These are phyloP conservation scores for Hirudinaria manillensis DNA, from an alignment of 2,888 invertebrate genomes.

Conservation along the genomic window DNA sequence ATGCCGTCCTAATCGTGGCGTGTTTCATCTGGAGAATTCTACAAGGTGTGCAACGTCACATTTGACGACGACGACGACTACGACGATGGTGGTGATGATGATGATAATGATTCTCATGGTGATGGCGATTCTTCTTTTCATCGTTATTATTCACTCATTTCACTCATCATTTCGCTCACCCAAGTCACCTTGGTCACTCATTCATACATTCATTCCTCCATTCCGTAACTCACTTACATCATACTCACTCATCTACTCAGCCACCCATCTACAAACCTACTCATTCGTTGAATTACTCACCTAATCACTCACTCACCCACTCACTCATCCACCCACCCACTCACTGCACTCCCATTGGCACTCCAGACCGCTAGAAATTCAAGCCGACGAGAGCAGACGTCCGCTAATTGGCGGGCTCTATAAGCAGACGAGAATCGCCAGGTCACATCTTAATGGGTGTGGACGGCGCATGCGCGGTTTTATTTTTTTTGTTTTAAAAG, in stretches of 20 bases:
- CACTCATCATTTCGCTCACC: neutral
- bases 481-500: constrained; percentile 14
- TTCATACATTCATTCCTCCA: too few species aligned
- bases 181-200: neutral
- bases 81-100: neutral
- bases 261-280: neutral
- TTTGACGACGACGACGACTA: neutral
- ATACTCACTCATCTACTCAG: too few species aligned
- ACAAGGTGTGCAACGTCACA: neutral
- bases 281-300: neutral
- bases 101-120: neutral
- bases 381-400: constrained; percentile 1
- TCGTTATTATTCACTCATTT: neutral
- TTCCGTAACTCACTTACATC: too few species aligned
- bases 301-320: too few species aligned
- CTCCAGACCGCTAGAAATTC: neutral
- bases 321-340: too few species aligned
- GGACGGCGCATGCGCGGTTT: constrained; percentile 11
- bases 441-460: constrained; percentile 3
- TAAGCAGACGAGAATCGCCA: neutral
- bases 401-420: neutral
- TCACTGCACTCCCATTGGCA: too few species aligned
- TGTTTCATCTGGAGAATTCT: too few species aligned
- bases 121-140: neutral
- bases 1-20: too few species aligned